These are phyloP conservation scores for Podiceps cristatus DNA, from an alignment of 2,113 vertebrate species.

Conservation along the genomic window DNA sequence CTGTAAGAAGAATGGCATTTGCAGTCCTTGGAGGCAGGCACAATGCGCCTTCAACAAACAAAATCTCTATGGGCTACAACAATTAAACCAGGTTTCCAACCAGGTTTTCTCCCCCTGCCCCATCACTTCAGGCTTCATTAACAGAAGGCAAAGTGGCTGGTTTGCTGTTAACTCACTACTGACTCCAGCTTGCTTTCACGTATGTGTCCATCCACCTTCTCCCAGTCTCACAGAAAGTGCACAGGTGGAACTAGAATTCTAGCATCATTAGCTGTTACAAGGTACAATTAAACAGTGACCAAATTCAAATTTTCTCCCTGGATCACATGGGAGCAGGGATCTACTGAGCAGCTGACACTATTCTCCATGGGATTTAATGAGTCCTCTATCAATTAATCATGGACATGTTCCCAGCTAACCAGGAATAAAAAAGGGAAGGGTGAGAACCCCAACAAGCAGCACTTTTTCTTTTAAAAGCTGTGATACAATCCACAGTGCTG, in stretches of 20 bases:
- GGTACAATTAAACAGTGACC: neutral
- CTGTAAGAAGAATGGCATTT: neutral
- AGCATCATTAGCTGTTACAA: neutral
- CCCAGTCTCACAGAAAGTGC: neutral
- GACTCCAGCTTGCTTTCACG: neutral
- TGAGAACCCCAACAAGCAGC: neutral
- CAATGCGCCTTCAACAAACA: fast-evolving
- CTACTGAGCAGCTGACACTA: neutral
- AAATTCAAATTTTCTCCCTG: neutral
- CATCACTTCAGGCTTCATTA: neutral
- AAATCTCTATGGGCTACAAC: neutral
- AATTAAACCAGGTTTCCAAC: neutral
- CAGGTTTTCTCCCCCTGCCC: neutral
- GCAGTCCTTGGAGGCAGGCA: neutral
- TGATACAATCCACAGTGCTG: slow-evolving; percentile 42
- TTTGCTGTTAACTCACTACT: neutral
- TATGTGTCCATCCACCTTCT: fast-evolving
- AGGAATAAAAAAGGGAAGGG: neutral
- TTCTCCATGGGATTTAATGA: neutral
- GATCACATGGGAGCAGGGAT: neutral
- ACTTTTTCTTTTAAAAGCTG: neutral
- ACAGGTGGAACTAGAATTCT: neutral
- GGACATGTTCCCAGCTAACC: neutral
- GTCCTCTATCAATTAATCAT: neutral
- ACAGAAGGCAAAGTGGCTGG: neutral